A percentile compares a stretch with the other conserved stretches of the same genome.
Evolutionary conservation across 2,113 vertebrate genomes (phyloP).

Genomic region (Dascyllus trimaculatus): DNA sequence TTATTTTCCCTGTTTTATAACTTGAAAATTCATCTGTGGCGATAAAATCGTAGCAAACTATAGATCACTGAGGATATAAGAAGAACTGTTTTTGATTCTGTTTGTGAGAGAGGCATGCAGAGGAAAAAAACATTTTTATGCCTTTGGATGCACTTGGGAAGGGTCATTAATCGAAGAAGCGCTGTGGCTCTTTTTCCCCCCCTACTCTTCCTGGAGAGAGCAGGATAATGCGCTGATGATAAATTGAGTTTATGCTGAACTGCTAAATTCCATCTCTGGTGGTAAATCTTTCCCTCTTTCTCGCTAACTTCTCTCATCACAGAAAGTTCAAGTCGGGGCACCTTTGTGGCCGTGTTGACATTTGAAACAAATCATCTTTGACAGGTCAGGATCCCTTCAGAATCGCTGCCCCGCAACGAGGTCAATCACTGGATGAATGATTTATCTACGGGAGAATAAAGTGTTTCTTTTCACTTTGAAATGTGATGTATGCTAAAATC

Average conservation of each 20-base stretch:
- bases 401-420: conserved; percentile 80
- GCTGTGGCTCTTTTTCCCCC: conserved; percentile 66
- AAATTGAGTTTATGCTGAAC: conserved; percentile 87
- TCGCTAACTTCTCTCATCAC: conserved; percentile 80
- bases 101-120: conserved; percentile 18
- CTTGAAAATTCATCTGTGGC: conserved; percentile 14
- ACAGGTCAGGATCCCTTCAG: conserved; percentile 76
- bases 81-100: conserved; percentile 34
- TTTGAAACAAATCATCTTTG: conserved; percentile 87
- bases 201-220: conserved; percentile 74
- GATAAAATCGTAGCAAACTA: conserved; percentile 25
- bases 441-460: conserved; percentile 54
- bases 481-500: conserved; percentile 40
- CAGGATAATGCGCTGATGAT: conserved; percentile 87
- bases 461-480: conserved; percentile 34
- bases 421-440: conserved; percentile 78
- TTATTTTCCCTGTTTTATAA: conserved; percentile 1
- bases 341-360: conserved; percentile 77
- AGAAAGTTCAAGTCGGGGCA: conserved; percentile 73
- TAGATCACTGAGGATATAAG: conserved; percentile 67
- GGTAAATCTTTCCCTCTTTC: conserved; percentile 86
- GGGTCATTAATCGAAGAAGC: conserved; percentile 86
- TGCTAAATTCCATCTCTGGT: conserved; percentile 85
- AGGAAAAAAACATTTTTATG: conserved; percentile 67
- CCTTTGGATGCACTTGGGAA: conserved; percentile 77